Base-by-base conservation (phyloP, 2,113 vertebrate genomes). In the Megaceryle torquata region DNA sequence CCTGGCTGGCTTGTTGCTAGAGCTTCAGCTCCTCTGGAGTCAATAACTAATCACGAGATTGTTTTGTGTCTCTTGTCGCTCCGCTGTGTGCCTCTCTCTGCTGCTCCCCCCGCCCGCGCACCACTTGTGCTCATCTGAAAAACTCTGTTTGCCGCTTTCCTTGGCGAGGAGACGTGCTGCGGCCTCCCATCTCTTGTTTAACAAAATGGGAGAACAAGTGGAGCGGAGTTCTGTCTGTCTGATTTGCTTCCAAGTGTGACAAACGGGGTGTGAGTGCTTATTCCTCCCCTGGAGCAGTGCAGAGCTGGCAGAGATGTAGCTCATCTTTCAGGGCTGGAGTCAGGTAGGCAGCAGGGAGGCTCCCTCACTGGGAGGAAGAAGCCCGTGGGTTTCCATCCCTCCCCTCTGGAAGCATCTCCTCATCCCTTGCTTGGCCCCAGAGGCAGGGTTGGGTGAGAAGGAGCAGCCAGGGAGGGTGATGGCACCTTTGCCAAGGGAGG, bases 231-330 rank as follows among this genome's bases (percentile, higher is more conserved):
- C 48, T 86, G 94, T 80, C 87, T 54, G 29, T 92, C 88, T 96
- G 95, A 85, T 91, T 93, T 69, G 59, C 83, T 94, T 94, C 93
- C 88, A 93, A 87, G 92, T 82, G 88, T 92, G 93, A 92, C 69
- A 79, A 94, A 85, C 4, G 1, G 86, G 86, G 61, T 88, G 83
- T 81, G 92, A 91, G 74, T 21, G 61, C 70, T 61, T 83, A 44
- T 94, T 65, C 84, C 68, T 89, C 51, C 93, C 94, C 82, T 1
- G 67, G 60, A 76, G 94, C 89, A 11, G 70, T 0, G 0, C 31
- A 15, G 84, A 82, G 89, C 91, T 89, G 93, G 91, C 69, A 41
- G 88, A 81, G 65, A 16, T 9, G 51, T 3, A 33, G 74, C 57
- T 92, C 60, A n/a, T 86, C 81, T 82, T 74, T 51, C 16, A 6